These are phyloP conservation scores for Drosophila athabasca DNA, from an alignment of 1,140 invertebrate genomes.

Conservation along the genomic window DNA sequence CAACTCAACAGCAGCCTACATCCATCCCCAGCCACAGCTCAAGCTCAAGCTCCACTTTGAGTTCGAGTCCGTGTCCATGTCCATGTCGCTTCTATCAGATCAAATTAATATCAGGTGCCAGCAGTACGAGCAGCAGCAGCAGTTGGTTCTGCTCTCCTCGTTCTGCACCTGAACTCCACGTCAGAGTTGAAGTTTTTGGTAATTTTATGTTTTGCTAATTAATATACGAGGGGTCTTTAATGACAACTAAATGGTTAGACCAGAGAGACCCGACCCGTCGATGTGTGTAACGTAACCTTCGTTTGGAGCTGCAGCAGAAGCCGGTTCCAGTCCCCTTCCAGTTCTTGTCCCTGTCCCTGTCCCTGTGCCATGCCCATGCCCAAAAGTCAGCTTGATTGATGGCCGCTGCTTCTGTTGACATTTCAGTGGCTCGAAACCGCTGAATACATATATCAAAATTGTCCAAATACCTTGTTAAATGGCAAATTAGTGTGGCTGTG, in stretches of 20 bases:
- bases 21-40: conserved; percentile 19
- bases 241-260: conserved; percentile 73
- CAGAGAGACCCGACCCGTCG: conserved; percentile 20
- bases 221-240: conserved; percentile 65
- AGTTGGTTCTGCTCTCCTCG: conserved; percentile 2
- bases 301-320: conserved; percentile 9
- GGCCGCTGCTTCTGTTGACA: conserved; percentile 75
- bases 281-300: conserved; percentile 44
- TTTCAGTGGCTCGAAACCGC: conserved; percentile 48
- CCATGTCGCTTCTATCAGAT: conserved; percentile 57
- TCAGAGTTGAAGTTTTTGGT: conserved; percentile 40
- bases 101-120: conserved; percentile 70
- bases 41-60: not conserved
- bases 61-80: conserved; percentile 9
- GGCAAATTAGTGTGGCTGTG: conserved; percentile 83
- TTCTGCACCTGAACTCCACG: conserved; percentile 1
- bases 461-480: conserved; percentile 84
- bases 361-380: conserved; percentile 32
- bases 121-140: conserved; percentile 38
- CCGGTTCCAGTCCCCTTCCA: not conserved
- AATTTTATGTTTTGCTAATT: conserved; percentile 78
- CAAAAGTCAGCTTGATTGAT: conserved; percentile 72
- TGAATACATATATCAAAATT: conserved; percentile 83
- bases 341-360: not conserved
- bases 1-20: conserved; percentile 46